A percentile compares a stretch with the other conserved stretches of the same genome.
Evolutionary conservation across 2,888 invertebrate genomes (phyloP).

Genomic region (Seira musarum): DNA sequence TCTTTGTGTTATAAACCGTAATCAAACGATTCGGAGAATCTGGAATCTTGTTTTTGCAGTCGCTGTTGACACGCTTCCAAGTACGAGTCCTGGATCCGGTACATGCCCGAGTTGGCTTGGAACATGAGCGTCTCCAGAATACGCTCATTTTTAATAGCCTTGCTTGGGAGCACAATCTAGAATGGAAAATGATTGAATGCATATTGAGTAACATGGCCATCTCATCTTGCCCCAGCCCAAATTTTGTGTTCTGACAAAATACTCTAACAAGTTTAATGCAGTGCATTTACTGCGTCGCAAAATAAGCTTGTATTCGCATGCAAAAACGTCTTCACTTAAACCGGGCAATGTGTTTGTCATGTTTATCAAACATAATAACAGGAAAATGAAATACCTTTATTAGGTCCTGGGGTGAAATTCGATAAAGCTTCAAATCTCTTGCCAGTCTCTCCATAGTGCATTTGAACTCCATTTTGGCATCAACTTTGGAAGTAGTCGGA

Average conservation of each 20-base stretch:
- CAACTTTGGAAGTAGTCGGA: slow-evolving; percentile 85
- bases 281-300: no score
- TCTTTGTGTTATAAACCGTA: slow-evolving; percentile 77
- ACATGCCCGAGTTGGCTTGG: slow-evolving; percentile 94
- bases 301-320: no score
- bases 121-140: slow-evolving; percentile 94
- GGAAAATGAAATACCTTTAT: slow-evolving; percentile 79
- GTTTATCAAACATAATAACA: no score
- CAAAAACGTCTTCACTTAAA: no score
- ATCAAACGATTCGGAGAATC: slow-evolving; percentile 87
- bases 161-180: slow-evolving; percentile 89
- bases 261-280: no score
- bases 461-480: slow-evolving; percentile 79
- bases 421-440: slow-evolving; percentile 88
- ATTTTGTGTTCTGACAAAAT: no score
- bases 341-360: no score
- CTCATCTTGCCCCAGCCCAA: no score
- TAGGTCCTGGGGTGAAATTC: slow-evolving; percentile 93
- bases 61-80: slow-evolving; percentile 90
- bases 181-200: slow-evolving; percentile 18
- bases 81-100: slow-evolving; percentile 90
- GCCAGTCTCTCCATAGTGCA: slow-evolving; percentile 94
- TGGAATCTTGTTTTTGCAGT: slow-evolving; percentile 90
- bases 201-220: no score
- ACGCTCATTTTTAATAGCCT: slow-evolving; percentile 92